Base-by-base conservation (phyloP, 2,113 vertebrate species). In the Mirza zaza region DNA sequence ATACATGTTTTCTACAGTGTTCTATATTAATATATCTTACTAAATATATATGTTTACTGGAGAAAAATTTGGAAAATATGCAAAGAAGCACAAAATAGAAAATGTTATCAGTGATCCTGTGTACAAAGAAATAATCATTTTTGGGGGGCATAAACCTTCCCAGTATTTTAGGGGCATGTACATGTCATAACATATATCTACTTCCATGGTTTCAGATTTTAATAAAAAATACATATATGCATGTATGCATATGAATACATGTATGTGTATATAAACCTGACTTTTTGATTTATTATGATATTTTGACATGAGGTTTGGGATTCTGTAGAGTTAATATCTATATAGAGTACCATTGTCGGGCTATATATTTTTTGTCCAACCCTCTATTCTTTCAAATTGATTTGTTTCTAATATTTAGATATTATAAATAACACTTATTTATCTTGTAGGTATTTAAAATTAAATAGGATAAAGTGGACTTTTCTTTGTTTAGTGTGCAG, bases 391-490 rank as follows among this genome's bases (percentile, higher is more conserved):
- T 63, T 63, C 10, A 63, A 27, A 63, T 63, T 63, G 25, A 63
- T 63, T 63, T 63, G 61, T 63, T 63, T 63, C 23, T 91, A n/a
- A 83, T 79, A 90, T 82, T 77, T 91, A 89, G n/a, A 61, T 91
- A 36, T 23, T 91, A 84, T 48, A 83, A 91, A 88, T 73, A 88
- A 29, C 23, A 57, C 79, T 50, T 61, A 45, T 61, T 94, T 88
- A 45, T 80, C 50, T 50, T 80, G 1, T 63, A 87, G 50, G 21
- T 90, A 65, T 92, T 95, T 97, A 93, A 94, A 95, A 87, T 83
- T 86, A 96, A 76, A 68, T 57, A 68, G 29, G 5, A 14, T 52
- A 84, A 90, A 29, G 88, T 87, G 18, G 14, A 63, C 25, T 32
- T 50, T 42, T 76, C 7, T 55, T 36, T 87, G 73, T 45, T 48